Evolutionary conservation across 2,797 vertebrate species (phyloP), one percentile per base, ranked within the genome.

Genomic region (Crax fasciolata): DNA sequence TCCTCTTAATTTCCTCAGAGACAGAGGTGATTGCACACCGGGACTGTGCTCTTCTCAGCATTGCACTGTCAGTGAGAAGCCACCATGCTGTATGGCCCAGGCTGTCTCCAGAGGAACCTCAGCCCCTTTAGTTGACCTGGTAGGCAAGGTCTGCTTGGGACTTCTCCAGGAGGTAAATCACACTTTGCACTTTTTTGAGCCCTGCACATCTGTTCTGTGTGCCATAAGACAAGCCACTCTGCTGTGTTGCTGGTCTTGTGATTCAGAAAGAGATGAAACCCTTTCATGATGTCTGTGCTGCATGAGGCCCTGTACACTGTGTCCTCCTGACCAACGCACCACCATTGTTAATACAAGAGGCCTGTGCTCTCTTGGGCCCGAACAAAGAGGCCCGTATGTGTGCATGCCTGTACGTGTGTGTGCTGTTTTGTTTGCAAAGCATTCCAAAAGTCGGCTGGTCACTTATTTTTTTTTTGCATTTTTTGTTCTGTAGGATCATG

Each of bases 231-330:
- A 95, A 92, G 77, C 43, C 5, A 0, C 59, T 51, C 76, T 44
- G 55, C 92, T 93, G 62, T 67, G 87, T 73, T 72, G 94, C 77
- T 38, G 3, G 86, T 84, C 96, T 95, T 87, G 94, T 74, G 74
- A 93, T 90, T 58, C 39, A 89, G 52, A 51, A 77, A 87, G 90
- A 94, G 90, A 95, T 81, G 80, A 87, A 96, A 90, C 70, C 87
- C 63, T 91, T 95, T 86, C 90, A 90, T 3, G 62, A 48, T 44
- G 76, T 67, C 86, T 9, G 43, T 49, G 48, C 87, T 83, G 58
- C 67, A 66, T 76, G 51, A 8, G 58, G 72, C 88, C 90, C 90
- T 89, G 93, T 76, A 19, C 10, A 1, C 75, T 28, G 18, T 4
- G 2, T 86, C 78, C 93, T 89, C 87, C 54, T 89, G 95, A 78